Percentiles rank a stretch among this genome's conserved stretches.
These are phyloP conservation scores for Triplophysa siluroides DNA, from an alignment of 2,113 vertebrate genomes.

Conservation along the genomic window DNA sequence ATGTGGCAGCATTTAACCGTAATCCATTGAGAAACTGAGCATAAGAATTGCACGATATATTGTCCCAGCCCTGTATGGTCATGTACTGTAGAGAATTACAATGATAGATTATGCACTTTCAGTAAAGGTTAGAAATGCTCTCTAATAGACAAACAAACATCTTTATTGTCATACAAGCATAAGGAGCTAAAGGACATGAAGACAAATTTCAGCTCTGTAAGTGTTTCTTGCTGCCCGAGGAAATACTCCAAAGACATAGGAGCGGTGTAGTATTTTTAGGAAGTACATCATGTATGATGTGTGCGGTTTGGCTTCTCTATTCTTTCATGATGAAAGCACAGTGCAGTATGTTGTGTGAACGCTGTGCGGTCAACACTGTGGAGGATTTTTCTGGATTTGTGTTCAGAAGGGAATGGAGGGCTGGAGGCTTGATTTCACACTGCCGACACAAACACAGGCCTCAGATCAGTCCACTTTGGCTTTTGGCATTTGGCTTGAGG, in stretches of 20 bases:
- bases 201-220: background rate
- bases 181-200: background rate
- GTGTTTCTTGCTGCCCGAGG: background rate
- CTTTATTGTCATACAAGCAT: background rate
- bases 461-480: background rate
- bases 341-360: background rate
- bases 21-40: too few relatives aligned
- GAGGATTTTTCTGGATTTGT: constrained; percentile 12
- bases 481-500: constrained; percentile 6
- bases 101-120: too few relatives aligned
- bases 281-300: too few relatives aligned
- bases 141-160: too few relatives aligned
- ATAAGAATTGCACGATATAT: too few relatives aligned
- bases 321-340: background rate
- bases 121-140: too few relatives aligned
- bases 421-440: constrained; percentile 47
- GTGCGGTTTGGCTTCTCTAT: too few relatives aligned
- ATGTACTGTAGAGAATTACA: too few relatives aligned
- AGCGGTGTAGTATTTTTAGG: too few relatives aligned
- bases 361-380: background rate
- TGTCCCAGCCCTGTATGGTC: too few relatives aligned
- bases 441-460: constrained; percentile 13
- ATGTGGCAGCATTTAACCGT: too few relatives aligned
- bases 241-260: background rate
- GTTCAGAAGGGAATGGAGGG: background rate